These are phyloP conservation scores for Eupithecia subumbrata DNA, from an alignment of 2,888 invertebrate species.

Conservation along the genomic window DNA sequence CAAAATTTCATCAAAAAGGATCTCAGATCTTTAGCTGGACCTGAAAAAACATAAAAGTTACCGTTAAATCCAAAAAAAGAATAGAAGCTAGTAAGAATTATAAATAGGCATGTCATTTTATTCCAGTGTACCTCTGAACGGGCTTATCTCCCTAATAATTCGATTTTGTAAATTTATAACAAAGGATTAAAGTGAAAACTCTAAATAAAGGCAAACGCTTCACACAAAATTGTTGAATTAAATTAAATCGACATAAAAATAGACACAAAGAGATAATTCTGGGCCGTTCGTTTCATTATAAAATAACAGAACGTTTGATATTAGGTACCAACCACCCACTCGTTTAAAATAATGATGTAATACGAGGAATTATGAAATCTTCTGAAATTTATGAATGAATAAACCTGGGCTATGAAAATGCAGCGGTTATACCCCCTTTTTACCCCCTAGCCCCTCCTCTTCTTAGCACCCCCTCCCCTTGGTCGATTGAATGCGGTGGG, in stretches of 20 bases:
- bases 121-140: background rate
- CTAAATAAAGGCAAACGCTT: background rate
- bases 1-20: no score
- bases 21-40: background rate
- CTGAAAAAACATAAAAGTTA: background rate
- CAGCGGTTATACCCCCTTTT: slow-evolving; percentile 13
- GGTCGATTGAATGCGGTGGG: slow-evolving; percentile 29
- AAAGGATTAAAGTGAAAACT: background rate
- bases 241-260: background rate
- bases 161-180: background rate
- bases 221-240: background rate
- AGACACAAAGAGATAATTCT: background rate
- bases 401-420: slow-evolving; percentile 10
- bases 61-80: background rate
- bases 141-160: background rate
- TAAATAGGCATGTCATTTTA: background rate
- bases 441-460: background rate
- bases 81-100: background rate
- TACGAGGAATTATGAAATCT: slow-evolving; percentile 7
- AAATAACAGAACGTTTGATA: background rate
- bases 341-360: background rate
- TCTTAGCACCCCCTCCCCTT: background rate
- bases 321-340: background rate
- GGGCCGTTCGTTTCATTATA: background rate
- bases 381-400: slow-evolving; percentile 25